phyloP scores from a whole-genome alignment of 1,140 invertebrate species.

The Mycetomoellerius zeteki region DNA sequence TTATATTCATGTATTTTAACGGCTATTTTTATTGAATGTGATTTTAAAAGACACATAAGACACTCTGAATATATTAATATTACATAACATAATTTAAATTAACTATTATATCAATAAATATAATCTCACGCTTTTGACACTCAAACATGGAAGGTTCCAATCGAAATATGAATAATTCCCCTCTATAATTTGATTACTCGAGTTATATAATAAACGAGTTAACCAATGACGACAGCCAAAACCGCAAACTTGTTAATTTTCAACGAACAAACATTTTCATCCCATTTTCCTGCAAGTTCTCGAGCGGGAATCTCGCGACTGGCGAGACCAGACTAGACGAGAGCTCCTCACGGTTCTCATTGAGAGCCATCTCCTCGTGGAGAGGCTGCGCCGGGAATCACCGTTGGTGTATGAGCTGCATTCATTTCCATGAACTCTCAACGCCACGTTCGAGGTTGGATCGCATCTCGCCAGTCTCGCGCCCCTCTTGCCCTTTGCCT shows the following conservation, averaged over 20 bases:
- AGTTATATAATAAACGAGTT: constrained; percentile 1
- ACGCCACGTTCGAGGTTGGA: constrained; percentile 48
- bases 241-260: constrained; percentile 41
- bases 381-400: constrained; percentile 27
- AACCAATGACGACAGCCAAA: constrained; percentile 4
- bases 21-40: not conserved
- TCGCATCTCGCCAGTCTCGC: constrained; percentile 38
- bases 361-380: constrained; percentile 32
- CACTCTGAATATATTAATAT: not conserved
- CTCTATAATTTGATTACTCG: not conserved
- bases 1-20: not conserved
- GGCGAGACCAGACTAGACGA: not conserved
- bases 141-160: constrained; percentile 2
- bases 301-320: constrained; percentile 15
- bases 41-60: not conserved
- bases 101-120: constrained; percentile 3
- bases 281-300: constrained; percentile 37
- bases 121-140: not conserved
- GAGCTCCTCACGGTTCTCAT: constrained; percentile 5
- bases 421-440: constrained; percentile 67
- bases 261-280: constrained; percentile 23
- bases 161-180: constrained; percentile 21
- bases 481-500: constrained; percentile 25
- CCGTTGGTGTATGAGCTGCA: constrained; percentile 32
- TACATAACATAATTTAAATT: not conserved